Percentiles rank a stretch among this genome's conserved stretches.
These are phyloP conservation scores for honey bee (Apis mellifera) DNA, from an alignment of 1,140 invertebrate genomes.

Conservation along the genomic window Amel_HAv3.1 CM009939.2:9196501-9197000, in stretches of 20 bases:
- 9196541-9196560: constrained; percentile 26
- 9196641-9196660: constrained; percentile 29
- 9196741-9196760: constrained; percentile 15
- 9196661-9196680: constrained; percentile 10
- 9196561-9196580: constrained; percentile 48
- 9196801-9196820: constrained; percentile 24
- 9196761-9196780: constrained; percentile 42
- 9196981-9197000: constrained; percentile 15
- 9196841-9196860: constrained; percentile 55
- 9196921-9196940: not conserved
- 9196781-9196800: constrained; percentile 7
- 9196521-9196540: constrained; percentile 37
- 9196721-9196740: not conserved
- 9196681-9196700: not conserved
- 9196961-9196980: not conserved
- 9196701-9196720: too few species aligned
- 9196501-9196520: constrained; percentile 27
- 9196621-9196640: not conserved
- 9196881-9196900: constrained; percentile 13
- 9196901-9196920: constrained; percentile 13
- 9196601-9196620: constrained; percentile 33
- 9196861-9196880: constrained; percentile 28
- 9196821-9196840: constrained; percentile 49
- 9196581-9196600: constrained; percentile 51
- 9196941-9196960: constrained; percentile 1